Evolutionary conservation across 2,113 vertebrate species (phyloP), one percentile per base, ranked within the genome.

Genomic region (Conger conger): DNA sequence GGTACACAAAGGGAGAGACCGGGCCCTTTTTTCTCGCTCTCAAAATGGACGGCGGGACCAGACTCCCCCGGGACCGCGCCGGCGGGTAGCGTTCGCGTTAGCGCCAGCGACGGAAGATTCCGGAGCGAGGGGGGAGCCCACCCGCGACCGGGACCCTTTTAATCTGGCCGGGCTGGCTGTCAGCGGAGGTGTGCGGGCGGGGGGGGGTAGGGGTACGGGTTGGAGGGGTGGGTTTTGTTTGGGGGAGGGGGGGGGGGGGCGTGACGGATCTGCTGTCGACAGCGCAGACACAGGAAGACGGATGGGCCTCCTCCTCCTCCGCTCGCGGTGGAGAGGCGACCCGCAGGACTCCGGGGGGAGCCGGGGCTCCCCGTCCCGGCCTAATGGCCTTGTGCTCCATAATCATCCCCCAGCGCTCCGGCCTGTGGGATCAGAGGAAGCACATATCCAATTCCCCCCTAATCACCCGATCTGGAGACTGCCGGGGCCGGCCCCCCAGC

Each of bases 251-350:
- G n/a, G 38, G 27, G 80, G 35, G 50, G 76, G 30, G 36, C 36
- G 18, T 88, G 89, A 91, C 84, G 73, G 88, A 91, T 89, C 82
- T 86, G 86, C 86, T 90, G 87, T 86, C 80, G 86, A 84, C 83
- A 77, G 79, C 16, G 86, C 60, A 76, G 84, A 84, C 79, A 82
- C 82, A 84, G 82, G 86, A 88, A 89, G 89, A 91, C 68, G 78
- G 87, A 90, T 89, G 88, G 79, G 68, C 16, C n/a, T 35, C 84
- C 42, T 83, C n/a, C n/a, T n/a, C n/a, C n/a, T n/a, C n/a, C 77
- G 30, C 76, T 63, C 82, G 57, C 50, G 81, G 85, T 80, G 83
- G 73, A 86, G 85, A 81, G 83, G 79, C 83, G 73, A 76, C 82
- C 77, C 35, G 45, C 77, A 78, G 77, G 85, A 87, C 87, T 87